Evolutionary conservation across 2,113 vertebrate species (phyloP), one percentile per base, ranked within the genome.

Genomic region (Leptodactylus fuscus): DNA sequence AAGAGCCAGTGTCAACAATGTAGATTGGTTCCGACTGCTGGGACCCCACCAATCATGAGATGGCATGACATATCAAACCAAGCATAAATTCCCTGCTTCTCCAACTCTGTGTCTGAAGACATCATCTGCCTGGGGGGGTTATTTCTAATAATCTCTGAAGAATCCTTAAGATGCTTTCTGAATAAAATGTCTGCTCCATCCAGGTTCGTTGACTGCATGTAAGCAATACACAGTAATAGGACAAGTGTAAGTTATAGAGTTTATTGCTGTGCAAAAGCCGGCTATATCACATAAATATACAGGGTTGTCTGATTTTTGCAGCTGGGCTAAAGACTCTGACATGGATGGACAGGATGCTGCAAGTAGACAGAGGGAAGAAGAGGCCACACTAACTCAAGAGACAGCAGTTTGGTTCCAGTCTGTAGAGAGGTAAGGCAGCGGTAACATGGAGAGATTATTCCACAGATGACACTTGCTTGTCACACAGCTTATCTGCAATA

Each of bases 231-330:
- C 49, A 77, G 8, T 34, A 48, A 27, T 11, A 6, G n/a, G n/a
- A 44, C 12, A 62, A 41, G 15, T 41, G n/a, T 27, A 53, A 58
- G 41, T 32, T 83, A 51, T 29, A 78, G 18, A 46, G 24, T 78
- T 85, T 85, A 83, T 85, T 69, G 32, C 22, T 27, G 32, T 44
- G 44, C 32, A 58, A 67, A 77, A 85, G 83, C 83, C 29, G 60
- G 29, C 32, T 78, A 76, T 69, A 78, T 49, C 10, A 62, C 32
- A 69, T 85, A 78, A 77, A 85, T 78, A 78, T 85, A 85, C 58
- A 85, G 46, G 32, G 75, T 69, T 18, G 29, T 78, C 44, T 84
- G 70, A 51, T 73, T n/a, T 71, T 32, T 18, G 29, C 22, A 27
- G 67, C 73, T 53, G 44, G 55, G 27, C 18, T 38, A 60, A 24